Percentiles rank a stretch among this genome's conserved stretches.
Conservation (phyloP, 2,797 vertebrate genomes). For the Dendrocincla fuliginosa region DNA sequence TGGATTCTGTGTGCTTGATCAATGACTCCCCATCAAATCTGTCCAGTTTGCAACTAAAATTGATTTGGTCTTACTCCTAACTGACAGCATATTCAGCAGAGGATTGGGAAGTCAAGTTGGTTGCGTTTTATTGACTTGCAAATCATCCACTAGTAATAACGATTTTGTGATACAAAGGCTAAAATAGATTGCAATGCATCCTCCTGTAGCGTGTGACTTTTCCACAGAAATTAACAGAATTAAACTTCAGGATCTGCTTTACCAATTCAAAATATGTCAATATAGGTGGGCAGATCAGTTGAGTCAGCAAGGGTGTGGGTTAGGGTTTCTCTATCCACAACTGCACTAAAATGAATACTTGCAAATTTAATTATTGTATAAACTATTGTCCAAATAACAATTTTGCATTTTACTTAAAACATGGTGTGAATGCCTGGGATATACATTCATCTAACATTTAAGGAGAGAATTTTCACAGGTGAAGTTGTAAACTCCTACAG, state of each 20-base stretch:
- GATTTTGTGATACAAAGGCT: constrained; percentile 8
- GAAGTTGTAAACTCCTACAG: not conserved
- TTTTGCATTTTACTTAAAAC: not conserved
- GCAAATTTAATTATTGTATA: not conserved
- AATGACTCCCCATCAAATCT: not conserved
- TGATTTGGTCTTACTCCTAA: not conserved
- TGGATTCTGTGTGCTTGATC: not conserved
- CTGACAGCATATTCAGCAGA: not conserved
- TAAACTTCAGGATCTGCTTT: not conserved
- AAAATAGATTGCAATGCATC: not conserved
- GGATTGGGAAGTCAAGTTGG: not conserved
- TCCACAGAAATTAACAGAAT: not conserved
- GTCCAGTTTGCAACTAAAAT: constrained; percentile 15
- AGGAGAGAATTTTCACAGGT: not conserved
- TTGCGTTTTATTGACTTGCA: not conserved
- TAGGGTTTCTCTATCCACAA: not conserved
- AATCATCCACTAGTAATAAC: not conserved
- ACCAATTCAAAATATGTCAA: not conserved
- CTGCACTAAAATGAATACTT: not conserved
- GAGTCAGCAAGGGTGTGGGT: not conserved
- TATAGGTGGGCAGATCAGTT: not conserved
- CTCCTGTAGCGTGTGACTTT: not conserved
- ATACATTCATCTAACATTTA: not conserved
- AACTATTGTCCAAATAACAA: not conserved
- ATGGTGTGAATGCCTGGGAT: not conserved